Evolutionary conservation across 2,888 invertebrate species (phyloP).

Genomic region (Phaedon cochleariae): DNA sequence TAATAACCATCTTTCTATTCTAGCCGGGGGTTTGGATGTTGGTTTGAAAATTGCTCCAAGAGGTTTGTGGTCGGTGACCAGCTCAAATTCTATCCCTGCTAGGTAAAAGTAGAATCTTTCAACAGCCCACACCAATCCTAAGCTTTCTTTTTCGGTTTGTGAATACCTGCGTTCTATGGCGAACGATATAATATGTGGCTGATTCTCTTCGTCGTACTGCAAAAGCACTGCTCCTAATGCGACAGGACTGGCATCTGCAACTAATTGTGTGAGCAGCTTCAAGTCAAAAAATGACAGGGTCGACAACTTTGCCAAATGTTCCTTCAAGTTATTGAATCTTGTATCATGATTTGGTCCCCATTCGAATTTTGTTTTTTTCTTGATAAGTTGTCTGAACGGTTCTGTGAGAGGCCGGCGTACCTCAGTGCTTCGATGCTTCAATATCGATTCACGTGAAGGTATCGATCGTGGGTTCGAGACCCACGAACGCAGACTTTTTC

Average conservation of each 20-base stretch:
- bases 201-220: too few relatives aligned
- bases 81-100: too few relatives aligned
- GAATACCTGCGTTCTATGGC: slow-evolving; percentile 50
- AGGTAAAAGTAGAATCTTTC: too few relatives aligned
- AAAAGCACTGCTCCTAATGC: too few relatives aligned
- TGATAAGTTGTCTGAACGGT: slow-evolving; percentile 23
- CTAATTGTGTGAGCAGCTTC: slow-evolving; percentile 33
- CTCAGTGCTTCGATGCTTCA: too few relatives aligned
- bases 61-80: slow-evolving; percentile 53
- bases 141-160: slow-evolving; percentile 55
- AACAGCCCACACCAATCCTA: slow-evolving; percentile 58
- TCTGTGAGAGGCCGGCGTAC: too few relatives aligned
- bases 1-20: background rate
- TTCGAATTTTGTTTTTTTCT: slow-evolving; percentile 28
- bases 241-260: slow-evolving; percentile 42
- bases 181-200: slow-evolving; percentile 42
- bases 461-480: too few relatives aligned
- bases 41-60: slow-evolving; percentile 51
- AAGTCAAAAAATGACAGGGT: slow-evolving; percentile 43
- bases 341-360: slow-evolving; percentile 33
- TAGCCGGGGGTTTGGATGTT: slow-evolving; percentile 29
- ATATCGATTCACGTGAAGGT: too few relatives aligned
- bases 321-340: slow-evolving; percentile 32
- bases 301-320: slow-evolving; percentile 25
- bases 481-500: too few relatives aligned